A percentile compares a stretch with the other conserved stretches of the same genome.
Conservation (phyloP, 2,888 invertebrate genomes). For the Trichopoda pennipes region DNA sequence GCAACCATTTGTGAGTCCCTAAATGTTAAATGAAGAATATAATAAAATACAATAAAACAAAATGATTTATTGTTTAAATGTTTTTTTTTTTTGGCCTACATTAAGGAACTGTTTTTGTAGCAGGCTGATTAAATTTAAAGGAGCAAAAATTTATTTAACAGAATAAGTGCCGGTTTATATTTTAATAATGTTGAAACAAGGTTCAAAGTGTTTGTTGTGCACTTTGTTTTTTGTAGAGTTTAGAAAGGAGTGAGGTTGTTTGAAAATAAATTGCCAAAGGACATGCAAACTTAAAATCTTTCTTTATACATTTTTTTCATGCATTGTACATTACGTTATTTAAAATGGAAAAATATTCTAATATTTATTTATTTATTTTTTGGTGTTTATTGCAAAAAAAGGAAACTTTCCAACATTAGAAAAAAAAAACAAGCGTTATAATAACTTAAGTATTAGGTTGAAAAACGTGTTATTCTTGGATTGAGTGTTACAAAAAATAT, state of each 20-base stretch:
- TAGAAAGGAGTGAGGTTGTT: slow-evolving; percentile 16
- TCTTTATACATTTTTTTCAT: slow-evolving; percentile 57
- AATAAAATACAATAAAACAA: neutral
- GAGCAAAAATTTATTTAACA: no score
- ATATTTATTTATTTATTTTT: no score
- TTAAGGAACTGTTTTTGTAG: neutral
- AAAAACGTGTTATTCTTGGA: slow-evolving; percentile 25
- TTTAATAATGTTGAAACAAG: no score
- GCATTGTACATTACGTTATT: neutral
- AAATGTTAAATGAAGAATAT: no score
- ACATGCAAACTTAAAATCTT: slow-evolving; percentile 55
- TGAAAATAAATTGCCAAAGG: slow-evolving; percentile 42
- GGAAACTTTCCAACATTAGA: neutral
- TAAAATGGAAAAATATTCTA: neutral
- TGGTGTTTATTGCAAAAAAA: neutral
- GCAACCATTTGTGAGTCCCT: no score
- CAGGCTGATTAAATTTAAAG: neutral
- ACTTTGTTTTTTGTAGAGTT: no score
- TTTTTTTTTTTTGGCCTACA: slow-evolving; percentile 5
- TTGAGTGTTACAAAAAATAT: slow-evolving; percentile 57
- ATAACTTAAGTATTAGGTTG: slow-evolving; percentile 6
- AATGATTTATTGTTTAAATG: slow-evolving; percentile 13
- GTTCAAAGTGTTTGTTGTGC: no score
- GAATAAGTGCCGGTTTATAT: no score
- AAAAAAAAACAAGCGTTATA: slow-evolving; percentile 8